Evolutionary conservation across 2,113 vertebrate genomes (phyloP).

Genomic region (Hippocampus comes): DNA sequence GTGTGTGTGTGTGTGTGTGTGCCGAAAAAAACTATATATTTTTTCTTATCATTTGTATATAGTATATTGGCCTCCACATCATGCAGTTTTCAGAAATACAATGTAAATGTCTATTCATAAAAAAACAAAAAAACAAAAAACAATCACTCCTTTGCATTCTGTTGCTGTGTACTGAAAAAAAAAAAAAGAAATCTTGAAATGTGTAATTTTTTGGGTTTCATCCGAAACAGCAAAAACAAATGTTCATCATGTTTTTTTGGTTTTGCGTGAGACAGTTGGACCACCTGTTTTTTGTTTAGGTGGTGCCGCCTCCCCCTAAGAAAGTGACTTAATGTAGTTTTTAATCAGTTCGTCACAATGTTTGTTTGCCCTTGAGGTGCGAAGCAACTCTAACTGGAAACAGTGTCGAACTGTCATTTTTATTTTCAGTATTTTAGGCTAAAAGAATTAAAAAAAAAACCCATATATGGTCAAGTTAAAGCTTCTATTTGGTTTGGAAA

Average conservation of each 20-base stretch:
- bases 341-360: constrained; percentile 10
- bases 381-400: constrained; percentile 26
- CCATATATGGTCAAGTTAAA: constrained; percentile 40
- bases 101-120: too few species aligned
- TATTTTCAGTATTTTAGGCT: constrained; percentile 28
- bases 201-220: background rate
- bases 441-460: constrained; percentile 32
- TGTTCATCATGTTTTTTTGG: background rate
- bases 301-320: background rate
- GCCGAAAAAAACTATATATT: too few species aligned
- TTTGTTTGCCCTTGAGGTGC: constrained; percentile 22
- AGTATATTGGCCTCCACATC: too few species aligned
- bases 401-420: constrained; percentile 17
- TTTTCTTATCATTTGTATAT: too few species aligned
- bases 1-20: too few species aligned
- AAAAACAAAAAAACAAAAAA: too few species aligned
- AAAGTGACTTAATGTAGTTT: background rate
- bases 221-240: background rate
- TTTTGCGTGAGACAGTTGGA: background rate
- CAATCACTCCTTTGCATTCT: background rate
- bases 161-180: background rate
- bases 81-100: too few species aligned
- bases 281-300: background rate
- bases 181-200: background rate
- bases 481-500: constrained; percentile 66